Percentiles rank a stretch among this genome's conserved stretches.
Evolutionary conservation across 2,113 vertebrate species (phyloP).

Genomic region (Alectura lathami): DNA sequence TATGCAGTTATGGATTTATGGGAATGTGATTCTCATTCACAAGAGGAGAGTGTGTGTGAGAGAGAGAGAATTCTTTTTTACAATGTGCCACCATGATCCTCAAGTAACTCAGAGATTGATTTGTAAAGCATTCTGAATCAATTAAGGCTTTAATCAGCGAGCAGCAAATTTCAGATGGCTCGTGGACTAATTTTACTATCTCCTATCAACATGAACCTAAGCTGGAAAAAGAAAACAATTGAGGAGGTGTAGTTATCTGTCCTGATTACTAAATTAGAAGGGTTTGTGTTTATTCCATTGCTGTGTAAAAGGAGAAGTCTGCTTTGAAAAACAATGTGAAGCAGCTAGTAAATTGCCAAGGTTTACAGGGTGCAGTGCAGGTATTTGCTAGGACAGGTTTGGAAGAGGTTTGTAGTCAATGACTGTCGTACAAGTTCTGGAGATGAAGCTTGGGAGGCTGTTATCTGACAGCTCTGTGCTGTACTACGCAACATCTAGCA

Average conservation of each 20-base stretch:
- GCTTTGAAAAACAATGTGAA: constrained; percentile 22
- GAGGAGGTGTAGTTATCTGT: constrained; percentile 74
- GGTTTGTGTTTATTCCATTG: constrained; percentile 64
- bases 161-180: constrained; percentile 74
- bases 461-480: not conserved
- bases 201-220: constrained; percentile 72
- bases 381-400: not conserved
- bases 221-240: constrained; percentile 76
- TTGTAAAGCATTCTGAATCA: constrained; percentile 77
- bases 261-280: constrained; percentile 76
- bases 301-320: constrained; percentile 45
- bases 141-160: constrained; percentile 81
- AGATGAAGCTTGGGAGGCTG: not conserved
- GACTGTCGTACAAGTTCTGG: not conserved
- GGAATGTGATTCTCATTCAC: constrained; percentile 14
- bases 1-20: constrained; percentile 32
- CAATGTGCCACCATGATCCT: constrained; percentile 46
- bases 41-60: not conserved
- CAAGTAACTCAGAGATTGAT: constrained; percentile 77
- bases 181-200: constrained; percentile 75
- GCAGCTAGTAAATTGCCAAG: not conserved
- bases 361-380: not conserved
- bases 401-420: not conserved
- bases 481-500: no score
- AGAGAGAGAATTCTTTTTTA: not conserved